A percentile compares a stretch with the other conserved stretches of the same genome.
Conservation (phyloP, 2,113 vertebrate genomes). For the Egretta garzetta region DNA sequence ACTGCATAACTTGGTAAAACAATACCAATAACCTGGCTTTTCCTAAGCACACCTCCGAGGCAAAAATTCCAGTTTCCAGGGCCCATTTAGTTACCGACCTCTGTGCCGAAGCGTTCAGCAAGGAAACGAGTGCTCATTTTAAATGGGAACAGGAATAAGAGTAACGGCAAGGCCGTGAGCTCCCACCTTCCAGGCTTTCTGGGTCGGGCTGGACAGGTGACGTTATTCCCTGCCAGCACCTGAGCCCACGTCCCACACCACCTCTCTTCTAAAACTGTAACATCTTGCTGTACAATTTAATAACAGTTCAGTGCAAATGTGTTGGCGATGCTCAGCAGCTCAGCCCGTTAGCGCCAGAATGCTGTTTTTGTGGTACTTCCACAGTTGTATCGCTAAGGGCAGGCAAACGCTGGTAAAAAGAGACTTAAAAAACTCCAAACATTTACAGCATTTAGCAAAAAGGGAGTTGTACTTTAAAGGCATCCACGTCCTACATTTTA, state of each 20-base stretch:
- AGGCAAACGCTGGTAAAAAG: background rate
- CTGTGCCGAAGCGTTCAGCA: background rate
- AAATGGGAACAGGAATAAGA: background rate
- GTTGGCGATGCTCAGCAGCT: background rate
- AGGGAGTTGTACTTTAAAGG: background rate
- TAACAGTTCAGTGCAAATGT: background rate
- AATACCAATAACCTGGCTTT: background rate
- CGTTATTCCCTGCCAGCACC: background rate
- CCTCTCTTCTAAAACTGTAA: background rate
- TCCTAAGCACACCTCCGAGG: background rate
- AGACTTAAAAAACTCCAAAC: background rate
- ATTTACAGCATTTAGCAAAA: background rate
- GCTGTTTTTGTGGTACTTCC: background rate
- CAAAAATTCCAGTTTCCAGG: background rate
- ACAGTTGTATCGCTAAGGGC: background rate
- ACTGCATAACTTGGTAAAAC: background rate
- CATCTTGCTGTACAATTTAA: background rate
- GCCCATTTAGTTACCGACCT: background rate
- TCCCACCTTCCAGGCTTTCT: background rate
- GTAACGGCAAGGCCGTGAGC: background rate
- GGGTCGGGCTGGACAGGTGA: background rate
- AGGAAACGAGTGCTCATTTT: background rate
- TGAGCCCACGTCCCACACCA: accelerated
- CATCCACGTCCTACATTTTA: background rate
- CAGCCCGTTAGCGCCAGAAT: background rate